These are phyloP conservation scores for Phenganax marumi DNA, from an alignment of 92 coral and sea anemone genomes.

Conservation along the genomic window DNA sequence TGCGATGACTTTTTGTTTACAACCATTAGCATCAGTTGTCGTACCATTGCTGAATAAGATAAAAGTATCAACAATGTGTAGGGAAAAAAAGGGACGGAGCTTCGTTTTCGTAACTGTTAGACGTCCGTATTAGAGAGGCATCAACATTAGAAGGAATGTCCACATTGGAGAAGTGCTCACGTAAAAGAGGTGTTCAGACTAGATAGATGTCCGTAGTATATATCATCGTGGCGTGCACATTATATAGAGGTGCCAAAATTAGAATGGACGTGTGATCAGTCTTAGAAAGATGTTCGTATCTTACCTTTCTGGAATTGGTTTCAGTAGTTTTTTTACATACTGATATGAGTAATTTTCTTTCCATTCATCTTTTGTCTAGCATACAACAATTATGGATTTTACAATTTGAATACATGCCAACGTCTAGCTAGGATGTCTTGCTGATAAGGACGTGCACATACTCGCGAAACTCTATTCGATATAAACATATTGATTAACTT, in stretches of 20 bases:
- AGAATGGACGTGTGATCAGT: neutral
- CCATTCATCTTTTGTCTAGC: conserved; percentile 69
- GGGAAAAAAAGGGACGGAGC: neutral
- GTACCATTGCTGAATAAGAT: neutral
- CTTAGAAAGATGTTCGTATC: neutral
- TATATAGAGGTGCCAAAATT: neutral
- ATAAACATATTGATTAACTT: neutral
- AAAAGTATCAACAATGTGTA: neutral
- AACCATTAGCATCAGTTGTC: neutral
- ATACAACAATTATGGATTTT: neutral
- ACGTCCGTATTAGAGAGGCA: no score
- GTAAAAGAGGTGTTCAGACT: no score
- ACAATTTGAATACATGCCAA: neutral
- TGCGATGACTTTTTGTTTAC: conserved; percentile 37
- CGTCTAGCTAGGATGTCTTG: neutral
- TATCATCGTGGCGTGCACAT: neutral
- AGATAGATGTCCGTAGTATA: no score
- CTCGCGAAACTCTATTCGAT: no score
- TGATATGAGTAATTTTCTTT: conserved; percentile 66
- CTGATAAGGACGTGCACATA: no score
- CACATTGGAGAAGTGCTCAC: no score
- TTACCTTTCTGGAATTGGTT: conserved; percentile 68
- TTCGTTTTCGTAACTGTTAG: no score
- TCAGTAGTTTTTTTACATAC: conserved; percentile 65
- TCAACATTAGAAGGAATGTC: no score